Percentiles rank a stretch among this genome's conserved stretches.
These are phyloP conservation scores for Monopis laevigella DNA, from an alignment of 2,888 invertebrate genomes.

Conservation along the genomic window DNA sequence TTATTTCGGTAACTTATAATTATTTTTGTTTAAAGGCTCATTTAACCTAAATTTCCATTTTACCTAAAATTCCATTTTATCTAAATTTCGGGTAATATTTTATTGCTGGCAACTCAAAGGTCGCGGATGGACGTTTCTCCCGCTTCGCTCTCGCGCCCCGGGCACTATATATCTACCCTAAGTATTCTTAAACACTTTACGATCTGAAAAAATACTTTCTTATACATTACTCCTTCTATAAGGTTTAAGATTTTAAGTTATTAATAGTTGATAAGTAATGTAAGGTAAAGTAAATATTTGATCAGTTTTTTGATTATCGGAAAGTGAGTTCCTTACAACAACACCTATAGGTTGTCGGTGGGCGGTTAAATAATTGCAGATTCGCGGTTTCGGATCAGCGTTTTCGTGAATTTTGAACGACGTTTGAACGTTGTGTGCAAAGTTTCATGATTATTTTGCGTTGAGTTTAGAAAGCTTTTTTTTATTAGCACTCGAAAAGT, in stretches of 20 bases:
- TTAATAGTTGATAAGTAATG: background rate
- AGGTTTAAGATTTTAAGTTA: background rate
- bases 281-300: background rate
- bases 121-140: constrained; percentile 51
- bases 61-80: no score
- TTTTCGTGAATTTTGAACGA: constrained; percentile 46
- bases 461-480: no score
- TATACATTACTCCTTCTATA: constrained; percentile 4
- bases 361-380: constrained; percentile 43
- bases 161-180: constrained; percentile 36
- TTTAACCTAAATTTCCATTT: no score
- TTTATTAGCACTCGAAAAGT: no score
- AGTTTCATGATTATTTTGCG: no score
- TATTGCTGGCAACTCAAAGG: constrained; percentile 1
- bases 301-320: background rate
- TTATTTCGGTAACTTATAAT: no score
- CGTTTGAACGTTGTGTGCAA: no score
- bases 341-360: background rate
- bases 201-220: background rate
- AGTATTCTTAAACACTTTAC: background rate
- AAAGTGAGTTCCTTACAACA: background rate
- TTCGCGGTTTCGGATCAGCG: constrained; percentile 40
- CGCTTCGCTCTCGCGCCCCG: constrained; percentile 45
- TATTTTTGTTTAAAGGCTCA: no score
- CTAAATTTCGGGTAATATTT: background rate